Percentiles rank a stretch among this genome's conserved stretches.
phyloP scores from a whole-genome alignment of 2,113 vertebrate species.

The Caranx melampygus region DNA sequence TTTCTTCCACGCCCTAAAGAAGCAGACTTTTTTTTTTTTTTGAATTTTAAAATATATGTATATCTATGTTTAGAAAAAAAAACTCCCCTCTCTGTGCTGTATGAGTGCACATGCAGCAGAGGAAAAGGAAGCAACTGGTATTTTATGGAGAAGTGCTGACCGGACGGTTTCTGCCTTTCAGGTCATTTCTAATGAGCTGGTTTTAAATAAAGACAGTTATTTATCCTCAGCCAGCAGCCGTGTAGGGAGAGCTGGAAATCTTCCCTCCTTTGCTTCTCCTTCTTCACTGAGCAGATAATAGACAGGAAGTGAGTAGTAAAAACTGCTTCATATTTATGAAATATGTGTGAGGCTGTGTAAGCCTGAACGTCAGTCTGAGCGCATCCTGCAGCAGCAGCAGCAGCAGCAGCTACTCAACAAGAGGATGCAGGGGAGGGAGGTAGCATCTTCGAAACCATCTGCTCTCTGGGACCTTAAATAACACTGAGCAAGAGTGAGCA shows the following conservation, averaged over 20 bases:
- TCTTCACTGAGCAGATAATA: not conserved
- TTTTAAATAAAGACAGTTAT: not conserved
- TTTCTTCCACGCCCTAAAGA: constrained; percentile 11
- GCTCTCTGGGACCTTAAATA: constrained; percentile 13
- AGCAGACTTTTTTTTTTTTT: not conserved
- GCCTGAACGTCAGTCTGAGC: constrained; percentile 7
- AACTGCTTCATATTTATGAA: constrained; percentile 24
- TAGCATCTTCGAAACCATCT: constrained; percentile 14
- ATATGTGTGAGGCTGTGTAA: not conserved
- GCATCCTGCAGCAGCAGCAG: constrained; percentile 10
- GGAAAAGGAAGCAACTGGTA: constrained; percentile 29
- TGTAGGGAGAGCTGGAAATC: not conserved
- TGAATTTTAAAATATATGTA: not conserved
- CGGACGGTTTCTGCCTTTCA: constrained; percentile 4
- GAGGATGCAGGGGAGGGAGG: constrained; percentile 15
- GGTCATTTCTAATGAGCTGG: constrained; percentile 10
- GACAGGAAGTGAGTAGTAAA: constrained; percentile 9
- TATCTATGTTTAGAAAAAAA: not conserved
- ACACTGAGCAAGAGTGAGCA: constrained; percentile 28
- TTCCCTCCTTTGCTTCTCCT: not conserved
- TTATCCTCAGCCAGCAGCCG: not conserved
- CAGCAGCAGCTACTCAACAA: not conserved
- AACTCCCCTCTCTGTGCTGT: not conserved
- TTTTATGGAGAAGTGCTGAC: constrained; percentile 20
- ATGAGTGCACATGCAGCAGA: constrained; percentile 4